Base-by-base conservation (phyloP, 35 echinoderm and acorn worm species). In the Chiridota heheva region DNA sequence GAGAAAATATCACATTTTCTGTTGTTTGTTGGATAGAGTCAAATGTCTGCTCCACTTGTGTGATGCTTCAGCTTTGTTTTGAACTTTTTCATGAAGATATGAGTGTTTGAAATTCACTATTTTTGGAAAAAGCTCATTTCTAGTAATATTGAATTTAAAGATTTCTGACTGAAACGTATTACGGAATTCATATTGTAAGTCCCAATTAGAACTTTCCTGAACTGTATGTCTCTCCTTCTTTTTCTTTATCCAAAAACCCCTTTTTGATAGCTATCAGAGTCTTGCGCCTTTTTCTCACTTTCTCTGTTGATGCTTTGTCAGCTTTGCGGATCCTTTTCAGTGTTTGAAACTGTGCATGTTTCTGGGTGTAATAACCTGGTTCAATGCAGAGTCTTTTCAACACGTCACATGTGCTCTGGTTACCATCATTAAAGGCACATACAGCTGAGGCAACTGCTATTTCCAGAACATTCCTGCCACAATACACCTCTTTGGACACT, bases 381-480 rank as follows among this genome's bases (percentile, higher is more conserved):
- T 5, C 18, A 60, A 60, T 60, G 18, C 3, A 5, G 22, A 60
- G 32, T 60, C 3, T 5, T 5, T 5, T 51, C 32, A 60, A 5
- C 6, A 20, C 4, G 6, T 60, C 32, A 6, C 6, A 20, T 20
- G 32, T 60, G 6, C 4, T 5, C 30, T 34, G 28, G 33, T 10
- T 16, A 26, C 72, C 42, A 76, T 76, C 42, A 76, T 55, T 58
- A 53, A 12, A 8, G n/a, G 13, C 10, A 27, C 72, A 49, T 24
- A 76, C 22, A 18, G 72, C 46, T 27, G 39, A 36, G 0, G 17
- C 44, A 45, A 48, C 44, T 5, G 70, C 30, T 2, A 73, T n/a
- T 35, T 76, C 27, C 17, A 63, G 25, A 63, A 63, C 31, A 32
- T 38, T 22, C 70, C 70, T 73, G 47, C 70, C 44, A 47, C 40